Evolutionary conservation across 2,113 vertebrate species (phyloP).

Genomic region (Tragelaphus scriptus): DNA sequence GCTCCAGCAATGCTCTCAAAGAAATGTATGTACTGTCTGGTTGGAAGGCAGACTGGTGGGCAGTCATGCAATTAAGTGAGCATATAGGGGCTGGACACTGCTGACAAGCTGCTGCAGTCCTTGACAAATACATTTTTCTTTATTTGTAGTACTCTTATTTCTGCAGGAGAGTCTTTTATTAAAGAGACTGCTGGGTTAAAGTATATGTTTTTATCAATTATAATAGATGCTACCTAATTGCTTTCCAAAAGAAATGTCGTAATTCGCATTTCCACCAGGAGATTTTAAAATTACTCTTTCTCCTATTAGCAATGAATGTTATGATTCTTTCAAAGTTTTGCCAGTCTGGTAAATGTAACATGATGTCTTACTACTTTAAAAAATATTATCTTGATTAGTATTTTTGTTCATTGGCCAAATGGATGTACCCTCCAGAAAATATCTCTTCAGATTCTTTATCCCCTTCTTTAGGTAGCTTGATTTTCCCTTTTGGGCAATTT

Average conservation of each 20-base stretch:
- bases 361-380: background rate
- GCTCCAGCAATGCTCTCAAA: background rate
- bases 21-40: background rate
- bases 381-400: background rate
- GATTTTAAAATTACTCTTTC: background rate
- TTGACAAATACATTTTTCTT: background rate
- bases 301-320: background rate
- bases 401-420: background rate
- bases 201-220: background rate
- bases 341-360: background rate
- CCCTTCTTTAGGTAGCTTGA: background rate
- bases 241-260: constrained; percentile 5
- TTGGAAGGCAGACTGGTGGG: background rate
- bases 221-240: background rate
- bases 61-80: background rate
- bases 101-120: background rate
- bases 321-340: background rate
- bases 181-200: background rate
- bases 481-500: background rate
- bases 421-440: background rate
- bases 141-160: background rate
- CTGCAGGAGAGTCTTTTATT: background rate
- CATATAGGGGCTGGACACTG: background rate
- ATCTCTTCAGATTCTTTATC: background rate
- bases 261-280: background rate